phyloP scores from a whole-genome alignment of 2,113 vertebrate species.

The Desmodus rotundus region DNA sequence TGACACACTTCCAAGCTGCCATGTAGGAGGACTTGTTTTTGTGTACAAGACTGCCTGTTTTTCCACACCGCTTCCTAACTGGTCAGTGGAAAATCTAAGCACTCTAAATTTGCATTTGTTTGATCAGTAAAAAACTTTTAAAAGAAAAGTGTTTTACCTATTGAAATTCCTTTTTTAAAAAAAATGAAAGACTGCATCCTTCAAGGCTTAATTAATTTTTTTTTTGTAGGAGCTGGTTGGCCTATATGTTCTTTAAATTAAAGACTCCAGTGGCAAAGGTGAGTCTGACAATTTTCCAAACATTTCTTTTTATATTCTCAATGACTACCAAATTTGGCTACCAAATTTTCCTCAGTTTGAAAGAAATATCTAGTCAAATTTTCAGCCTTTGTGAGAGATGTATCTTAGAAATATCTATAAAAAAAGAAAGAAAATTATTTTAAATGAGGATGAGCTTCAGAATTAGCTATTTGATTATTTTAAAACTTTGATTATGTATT shows the following conservation, averaged over 20 bases:
- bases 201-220: background rate
- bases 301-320: background rate
- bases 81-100: background rate
- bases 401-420: background rate
- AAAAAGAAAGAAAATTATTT: background rate
- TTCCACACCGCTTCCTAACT: background rate
- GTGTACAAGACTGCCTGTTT: background rate
- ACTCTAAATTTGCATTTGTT: background rate
- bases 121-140: background rate
- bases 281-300: constrained; percentile 2
- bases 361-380: constrained; percentile 7
- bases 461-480: background rate
- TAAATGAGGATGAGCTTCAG: background rate
- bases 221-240: background rate
- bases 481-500: background rate
- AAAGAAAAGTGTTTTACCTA: background rate
- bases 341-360: background rate
- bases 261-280: background rate
- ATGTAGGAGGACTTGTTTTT: background rate
- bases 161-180: background rate
- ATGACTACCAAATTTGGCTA: background rate
- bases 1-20: background rate
- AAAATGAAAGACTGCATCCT: background rate
- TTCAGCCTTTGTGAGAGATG: background rate
- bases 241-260: background rate